Conservation (phyloP, 2,888 invertebrate genomes). For the Notodonta ziczac region DNA sequence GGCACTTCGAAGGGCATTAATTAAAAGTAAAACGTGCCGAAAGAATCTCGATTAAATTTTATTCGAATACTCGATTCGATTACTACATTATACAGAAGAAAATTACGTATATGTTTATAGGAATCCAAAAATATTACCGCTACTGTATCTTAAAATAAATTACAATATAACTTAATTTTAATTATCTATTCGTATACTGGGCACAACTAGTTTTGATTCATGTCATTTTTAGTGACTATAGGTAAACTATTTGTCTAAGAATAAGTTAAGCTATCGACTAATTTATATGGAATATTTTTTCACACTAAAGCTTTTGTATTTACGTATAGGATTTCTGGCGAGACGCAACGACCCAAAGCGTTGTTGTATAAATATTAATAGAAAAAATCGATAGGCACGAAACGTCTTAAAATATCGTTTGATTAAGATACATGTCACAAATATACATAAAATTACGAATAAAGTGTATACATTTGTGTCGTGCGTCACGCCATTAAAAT, state of each 20-base stretch:
- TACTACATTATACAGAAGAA: conserved; percentile 65
- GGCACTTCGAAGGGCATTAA: conserved; percentile 71
- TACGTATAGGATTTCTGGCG: conserved; percentile 74
- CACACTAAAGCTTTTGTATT: conserved; percentile 80
- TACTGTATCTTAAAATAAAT: conserved; percentile 84
- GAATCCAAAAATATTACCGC: conserved; percentile 84
- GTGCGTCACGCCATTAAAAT: conserved; percentile 54
- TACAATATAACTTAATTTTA: conserved; percentile 75
- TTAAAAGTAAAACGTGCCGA: conserved; percentile 50
- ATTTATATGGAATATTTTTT: conserved; percentile 80
- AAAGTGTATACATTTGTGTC: conserved; percentile 26
- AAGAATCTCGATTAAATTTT: conserved; percentile 73
- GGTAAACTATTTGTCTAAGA: conserved; percentile 80
- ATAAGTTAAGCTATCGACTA: conserved; percentile 83
- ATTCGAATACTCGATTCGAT: conserved; percentile 36
- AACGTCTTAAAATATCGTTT: conserved; percentile 37
- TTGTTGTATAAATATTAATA: conserved; percentile 19
- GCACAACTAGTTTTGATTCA: conserved; percentile 84
- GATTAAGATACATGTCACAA: conserved; percentile 37
- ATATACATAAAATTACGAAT: conserved; percentile 37
- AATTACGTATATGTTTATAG: conserved; percentile 84
- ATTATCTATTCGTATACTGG: conserved; percentile 84
- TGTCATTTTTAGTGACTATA: conserved; percentile 83
- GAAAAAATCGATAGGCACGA: conserved; percentile 41
- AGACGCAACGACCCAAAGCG: conserved; percentile 45